Conservation (phyloP, 2,888 invertebrate species). For the Cyclophora punctaria region DNA sequence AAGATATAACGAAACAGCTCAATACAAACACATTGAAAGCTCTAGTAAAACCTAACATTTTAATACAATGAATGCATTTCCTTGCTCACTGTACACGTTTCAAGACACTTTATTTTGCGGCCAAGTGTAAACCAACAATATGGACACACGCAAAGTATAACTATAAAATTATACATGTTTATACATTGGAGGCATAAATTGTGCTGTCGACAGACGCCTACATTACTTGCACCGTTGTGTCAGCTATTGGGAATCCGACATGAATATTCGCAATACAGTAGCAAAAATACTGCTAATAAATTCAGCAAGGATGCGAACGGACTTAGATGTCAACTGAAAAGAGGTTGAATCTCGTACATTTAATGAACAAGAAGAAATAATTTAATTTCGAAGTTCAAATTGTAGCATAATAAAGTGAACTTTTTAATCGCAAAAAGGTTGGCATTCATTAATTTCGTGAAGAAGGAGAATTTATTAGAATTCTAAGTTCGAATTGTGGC, state of each 20-base stretch:
- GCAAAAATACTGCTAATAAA: conserved; percentile 8
- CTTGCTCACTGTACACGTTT: conserved; percentile 11
- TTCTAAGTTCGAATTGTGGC: too few relatives aligned
- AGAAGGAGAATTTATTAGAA: too few relatives aligned
- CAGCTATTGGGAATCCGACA: conserved; percentile 17
- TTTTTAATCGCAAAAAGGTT: too few relatives aligned
- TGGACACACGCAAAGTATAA: conserved; percentile 9
- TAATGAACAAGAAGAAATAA: too few relatives aligned
- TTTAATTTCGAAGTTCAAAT: too few relatives aligned
- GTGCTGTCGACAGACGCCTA: conserved; percentile 23
- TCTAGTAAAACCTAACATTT: conserved; percentile 7
- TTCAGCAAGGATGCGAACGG: too few relatives aligned
- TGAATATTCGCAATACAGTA: conserved; percentile 11
- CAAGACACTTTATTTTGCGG: conserved; percentile 18
- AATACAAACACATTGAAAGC: not conserved
- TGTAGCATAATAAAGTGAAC: too few relatives aligned
- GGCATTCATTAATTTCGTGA: too few relatives aligned
- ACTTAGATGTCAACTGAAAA: too few relatives aligned
- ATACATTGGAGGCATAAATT: conserved; percentile 16
- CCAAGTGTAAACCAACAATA: conserved; percentile 17
- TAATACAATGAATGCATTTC: conserved; percentile 7
- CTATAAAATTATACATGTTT: not conserved
- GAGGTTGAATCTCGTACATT: too few relatives aligned
- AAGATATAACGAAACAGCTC: too few relatives aligned
- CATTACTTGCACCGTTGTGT: conserved; percentile 17